Evolutionary conservation across 2,113 vertebrate species (phyloP), one percentile per base, ranked within the genome.

Genomic region (Bubalus kerabau): DNA sequence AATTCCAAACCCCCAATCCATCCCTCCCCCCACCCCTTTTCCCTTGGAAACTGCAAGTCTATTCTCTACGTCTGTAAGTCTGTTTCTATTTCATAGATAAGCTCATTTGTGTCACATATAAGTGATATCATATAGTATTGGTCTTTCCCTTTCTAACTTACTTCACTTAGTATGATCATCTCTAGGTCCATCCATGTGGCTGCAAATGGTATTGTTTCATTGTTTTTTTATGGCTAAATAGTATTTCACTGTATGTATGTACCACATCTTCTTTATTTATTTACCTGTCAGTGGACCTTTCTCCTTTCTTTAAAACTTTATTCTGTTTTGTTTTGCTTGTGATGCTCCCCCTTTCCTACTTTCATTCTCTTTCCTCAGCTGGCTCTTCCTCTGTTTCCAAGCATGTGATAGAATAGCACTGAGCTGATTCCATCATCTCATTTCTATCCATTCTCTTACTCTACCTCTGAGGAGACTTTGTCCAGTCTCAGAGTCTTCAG

Each of bases 391-490:
- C 56, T 24, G 7, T 16, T 71, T 60, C 4, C 3, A 50, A 50
- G 43, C 0, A 78, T 8, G 24, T 17, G 16, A 1, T 43, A 24
- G 2, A 76, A 30, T 3, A n/a, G 2, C 11, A 17, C 11, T 36
- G 40, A 74, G 40, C 10, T 36, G 43, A 26, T 17, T 21, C n/a
- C 11, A 26, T 46, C 23, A 23, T 60, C n/a, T 87, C 19, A 23
- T 36, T 16, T 57, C 2, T 14, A 4, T 43, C 13, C 8, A 12
- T 30, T 87, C 6, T 57, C 15, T 64, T 46, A 23, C 14, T 23
- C 32, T 87, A 0, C 7, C 21, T 87, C 36, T 30, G 62, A 26
- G 5, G 23, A 88, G 59, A 54, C 40, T 26, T 83, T 24, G 30
- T 95, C 26, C 7, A 71, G 12, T 17, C 19, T 59, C 36, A 54